These are phyloP conservation scores for Mesembrinibis cayennensis DNA, from an alignment of 2,113 vertebrate genomes.

Conservation along the genomic window DNA sequence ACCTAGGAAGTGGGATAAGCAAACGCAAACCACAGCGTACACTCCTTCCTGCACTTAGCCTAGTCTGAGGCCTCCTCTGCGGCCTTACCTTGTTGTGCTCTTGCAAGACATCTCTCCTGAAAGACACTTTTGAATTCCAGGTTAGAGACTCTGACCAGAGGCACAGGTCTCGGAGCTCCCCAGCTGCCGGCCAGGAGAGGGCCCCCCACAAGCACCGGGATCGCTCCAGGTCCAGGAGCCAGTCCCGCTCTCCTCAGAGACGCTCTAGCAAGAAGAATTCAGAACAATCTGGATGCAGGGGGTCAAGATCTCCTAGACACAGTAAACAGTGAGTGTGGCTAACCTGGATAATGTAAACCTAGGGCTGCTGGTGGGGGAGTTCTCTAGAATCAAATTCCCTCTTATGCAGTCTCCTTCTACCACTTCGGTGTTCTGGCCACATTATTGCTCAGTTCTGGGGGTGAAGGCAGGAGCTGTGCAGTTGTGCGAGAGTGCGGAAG, in stretches of 20 bases:
- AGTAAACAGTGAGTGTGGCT: slow-evolving; percentile 65
- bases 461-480: neutral
- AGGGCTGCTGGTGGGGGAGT: neutral
- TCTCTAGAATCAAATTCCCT: neutral
- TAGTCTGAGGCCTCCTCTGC: neutral
- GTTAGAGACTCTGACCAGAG: slow-evolving; percentile 18
- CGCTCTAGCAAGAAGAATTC: slow-evolving; percentile 31
- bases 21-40: fast-evolving
- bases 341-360: neutral
- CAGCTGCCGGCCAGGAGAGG: neutral
- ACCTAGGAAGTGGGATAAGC: too few relatives aligned
- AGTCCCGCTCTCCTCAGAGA: slow-evolving; percentile 54
- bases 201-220: neutral
- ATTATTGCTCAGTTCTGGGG: neutral
- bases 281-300: neutral
- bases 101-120: neutral
- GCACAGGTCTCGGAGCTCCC: neutral
- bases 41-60: neutral
- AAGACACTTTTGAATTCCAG: neutral
- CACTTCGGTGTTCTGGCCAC: neutral
- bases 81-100: fast-evolving
- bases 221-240: slow-evolving; percentile 58
- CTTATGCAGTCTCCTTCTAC: neutral
- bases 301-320: slow-evolving; percentile 51
- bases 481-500: neutral